Evolutionary conservation across 92 coral and sea anemone species (phyloP).

Genomic region (Phymanthus crucifer): DNA sequence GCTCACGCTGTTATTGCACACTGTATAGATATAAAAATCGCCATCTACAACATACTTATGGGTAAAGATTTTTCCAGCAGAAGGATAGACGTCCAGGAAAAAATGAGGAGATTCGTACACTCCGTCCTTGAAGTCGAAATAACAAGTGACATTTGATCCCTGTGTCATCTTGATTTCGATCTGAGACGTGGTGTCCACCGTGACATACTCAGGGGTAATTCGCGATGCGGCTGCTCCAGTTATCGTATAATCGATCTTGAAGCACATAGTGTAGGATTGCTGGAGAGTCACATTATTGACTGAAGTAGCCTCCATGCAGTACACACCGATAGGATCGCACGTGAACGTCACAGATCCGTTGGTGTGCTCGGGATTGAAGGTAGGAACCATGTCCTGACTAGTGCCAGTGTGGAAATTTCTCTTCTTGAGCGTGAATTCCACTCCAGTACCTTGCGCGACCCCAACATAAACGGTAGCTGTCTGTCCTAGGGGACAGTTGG

Average conservation of each 20-base stretch:
- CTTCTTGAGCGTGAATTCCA: constrained; percentile 57
- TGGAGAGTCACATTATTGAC: constrained; percentile 70
- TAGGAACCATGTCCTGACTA: background rate
- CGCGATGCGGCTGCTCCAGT: constrained; percentile 30
- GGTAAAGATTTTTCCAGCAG: constrained; percentile 38
- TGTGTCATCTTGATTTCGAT: constrained; percentile 47
- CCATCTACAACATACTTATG: constrained; percentile 38
- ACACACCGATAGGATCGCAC: constrained; percentile 51
- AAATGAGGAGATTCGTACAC: constrained; percentile 20
- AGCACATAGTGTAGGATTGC: constrained; percentile 41
- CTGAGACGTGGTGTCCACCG: constrained; percentile 45
- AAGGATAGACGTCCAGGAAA: constrained; percentile 58
- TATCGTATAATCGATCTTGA: constrained; percentile 72
- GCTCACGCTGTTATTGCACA: constrained; percentile 77
- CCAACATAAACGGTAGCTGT: constrained; percentile 42
- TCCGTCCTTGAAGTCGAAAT: constrained; percentile 63
- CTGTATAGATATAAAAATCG: constrained; percentile 30
- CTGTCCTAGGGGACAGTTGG: constrained; percentile 47
- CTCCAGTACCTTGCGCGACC: constrained; percentile 63
- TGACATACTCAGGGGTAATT: constrained; percentile 30
- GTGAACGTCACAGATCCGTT: constrained; percentile 18
- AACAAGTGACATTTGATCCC: constrained; percentile 85
- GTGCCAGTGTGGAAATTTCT: background rate
- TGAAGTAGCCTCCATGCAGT: constrained; percentile 62
- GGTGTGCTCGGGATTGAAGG: constrained; percentile 10